Base-by-base conservation (phyloP, 2,113 vertebrate species). In the Alouatta palliata region DNA sequence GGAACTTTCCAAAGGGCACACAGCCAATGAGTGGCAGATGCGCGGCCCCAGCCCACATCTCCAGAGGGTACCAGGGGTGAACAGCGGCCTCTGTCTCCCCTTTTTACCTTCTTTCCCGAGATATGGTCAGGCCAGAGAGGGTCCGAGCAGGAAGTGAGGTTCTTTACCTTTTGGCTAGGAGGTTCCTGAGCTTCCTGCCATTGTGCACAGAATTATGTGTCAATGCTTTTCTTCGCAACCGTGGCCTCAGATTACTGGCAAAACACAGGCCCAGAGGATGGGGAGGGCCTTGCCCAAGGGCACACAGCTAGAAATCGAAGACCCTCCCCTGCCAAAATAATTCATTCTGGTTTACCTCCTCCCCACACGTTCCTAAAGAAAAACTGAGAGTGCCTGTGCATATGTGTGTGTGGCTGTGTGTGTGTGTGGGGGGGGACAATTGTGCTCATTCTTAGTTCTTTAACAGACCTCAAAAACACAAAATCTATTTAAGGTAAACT, bases 401-500 rank as follows among this genome's bases (percentile, higher is more conserved):
- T 14, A 64, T 14, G 13, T 64, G 30, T 14, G 30, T 16, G 14
- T 13, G 61, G 27, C 61, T 64, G 61, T 30, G 11, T 8, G 5
- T 45, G 70, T 5, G 32, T 5, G 20, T 5, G 2, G 47, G 8
- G 45, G 45, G 45, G 45, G 9, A 8, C 49, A 70, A 9, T 9
- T 14, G 17, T 40, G 35, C 52, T 37, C 76, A 40, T 68, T 52
- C 80, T 96, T 80, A 61, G 37, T 19, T 87, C 93, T 91, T 37
- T 87, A 81, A 76, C 87, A 83, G 76, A 27, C 45, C 84, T 92
- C 81, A 81, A 95, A 96, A 91, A 97, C 83, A 96, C 94, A 92
- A 94, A 96, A 97, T 95, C 98, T 98, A 97, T 98, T 98, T 98
- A 98, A 98, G 98, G 98, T 94, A 98, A 98, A 97, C 86, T 95